Evolutionary conservation across 2,888 invertebrate genomes (phyloP).

Genomic region (Coenonympha arcania): DNA sequence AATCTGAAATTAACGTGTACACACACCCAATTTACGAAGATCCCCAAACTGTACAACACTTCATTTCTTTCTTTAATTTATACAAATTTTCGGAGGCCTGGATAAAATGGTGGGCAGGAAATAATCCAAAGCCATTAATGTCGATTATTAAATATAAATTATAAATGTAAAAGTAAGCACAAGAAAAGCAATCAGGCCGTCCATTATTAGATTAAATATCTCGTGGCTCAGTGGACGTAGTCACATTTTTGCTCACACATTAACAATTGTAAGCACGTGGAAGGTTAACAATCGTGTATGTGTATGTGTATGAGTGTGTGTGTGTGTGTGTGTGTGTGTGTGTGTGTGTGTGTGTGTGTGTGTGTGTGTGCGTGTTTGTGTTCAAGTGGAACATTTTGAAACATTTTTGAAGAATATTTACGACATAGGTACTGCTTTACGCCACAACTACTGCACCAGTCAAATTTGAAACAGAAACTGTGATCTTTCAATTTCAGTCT

Average conservation of each 20-base stretch:
- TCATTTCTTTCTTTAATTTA: conserved; percentile 20
- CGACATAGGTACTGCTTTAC: no score
- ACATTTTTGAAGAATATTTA: no score
- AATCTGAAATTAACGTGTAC: conserved; percentile 72
- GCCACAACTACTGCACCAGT: no score
- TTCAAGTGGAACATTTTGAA: no score
- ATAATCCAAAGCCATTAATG: conserved; percentile 68
- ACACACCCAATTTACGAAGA: conserved; percentile 40
- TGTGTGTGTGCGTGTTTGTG: no score
- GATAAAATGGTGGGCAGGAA: conserved; percentile 39
- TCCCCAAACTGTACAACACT: conserved; percentile 21
- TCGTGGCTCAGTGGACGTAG: conserved; percentile 41
- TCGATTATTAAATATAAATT: conserved; percentile 74
- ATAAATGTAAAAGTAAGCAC: conserved; percentile 71
- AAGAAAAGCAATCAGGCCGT: conserved; percentile 67
- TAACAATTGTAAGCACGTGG: conserved; percentile 13
- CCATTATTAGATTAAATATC: conserved; percentile 69
- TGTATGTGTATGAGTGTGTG: no score
- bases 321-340: no score
- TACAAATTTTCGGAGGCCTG: conserved; percentile 39
- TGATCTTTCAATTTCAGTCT: no score
- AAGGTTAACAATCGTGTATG: no score
- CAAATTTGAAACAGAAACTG: no score
- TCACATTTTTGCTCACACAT: conserved; percentile 26
- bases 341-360: no score